phyloP scores from a whole-genome alignment of 2,113 vertebrate species.

The Cnemophilus loriae region DNA sequence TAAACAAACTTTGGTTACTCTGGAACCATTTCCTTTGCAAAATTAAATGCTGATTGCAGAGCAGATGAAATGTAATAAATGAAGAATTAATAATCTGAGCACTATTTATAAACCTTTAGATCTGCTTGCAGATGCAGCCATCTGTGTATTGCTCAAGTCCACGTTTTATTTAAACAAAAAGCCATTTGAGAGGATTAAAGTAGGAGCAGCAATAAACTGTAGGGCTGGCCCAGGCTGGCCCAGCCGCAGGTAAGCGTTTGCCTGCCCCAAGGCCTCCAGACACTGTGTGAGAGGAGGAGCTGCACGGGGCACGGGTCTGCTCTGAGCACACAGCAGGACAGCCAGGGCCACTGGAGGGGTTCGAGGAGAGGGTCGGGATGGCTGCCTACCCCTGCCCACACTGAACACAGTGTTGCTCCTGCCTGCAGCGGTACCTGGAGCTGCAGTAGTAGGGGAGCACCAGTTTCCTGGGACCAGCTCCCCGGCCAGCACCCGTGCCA shows the following conservation, averaged over 20 bases:
- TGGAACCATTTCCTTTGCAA: not conserved
- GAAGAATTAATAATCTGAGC: slow-evolving; percentile 60
- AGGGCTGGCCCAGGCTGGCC: not conserved
- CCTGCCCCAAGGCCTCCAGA: not conserved
- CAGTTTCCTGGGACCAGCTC: not conserved
- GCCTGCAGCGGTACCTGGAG: rapidly evolving
- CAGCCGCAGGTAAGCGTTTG: not conserved
- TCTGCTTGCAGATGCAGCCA: slow-evolving; percentile 11
- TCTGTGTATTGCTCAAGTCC: slow-evolving; percentile 40
- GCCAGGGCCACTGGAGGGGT: not conserved
- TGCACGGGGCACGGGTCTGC: not conserved
- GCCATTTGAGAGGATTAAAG: slow-evolving; percentile 41
- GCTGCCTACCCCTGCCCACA: not conserved
- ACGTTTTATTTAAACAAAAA: slow-evolving; percentile 54
- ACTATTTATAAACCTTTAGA: slow-evolving; percentile 46
- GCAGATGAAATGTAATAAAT: slow-evolving; percentile 31
- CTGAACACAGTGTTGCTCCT: rapidly evolving
- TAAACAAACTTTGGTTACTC: slow-evolving; percentile 14
- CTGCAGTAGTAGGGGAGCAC: rapidly evolving
- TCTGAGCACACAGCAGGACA: not conserved
- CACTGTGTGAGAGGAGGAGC: not conserved
- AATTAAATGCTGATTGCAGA: slow-evolving; percentile 21
- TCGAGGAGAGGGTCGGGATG: not conserved
- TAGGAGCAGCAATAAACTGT: not conserved
- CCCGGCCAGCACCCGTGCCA: rapidly evolving